Evolutionary conservation across 1,140 invertebrate species (phyloP).

Genomic region (Brachionus calyciflorus): DNA sequence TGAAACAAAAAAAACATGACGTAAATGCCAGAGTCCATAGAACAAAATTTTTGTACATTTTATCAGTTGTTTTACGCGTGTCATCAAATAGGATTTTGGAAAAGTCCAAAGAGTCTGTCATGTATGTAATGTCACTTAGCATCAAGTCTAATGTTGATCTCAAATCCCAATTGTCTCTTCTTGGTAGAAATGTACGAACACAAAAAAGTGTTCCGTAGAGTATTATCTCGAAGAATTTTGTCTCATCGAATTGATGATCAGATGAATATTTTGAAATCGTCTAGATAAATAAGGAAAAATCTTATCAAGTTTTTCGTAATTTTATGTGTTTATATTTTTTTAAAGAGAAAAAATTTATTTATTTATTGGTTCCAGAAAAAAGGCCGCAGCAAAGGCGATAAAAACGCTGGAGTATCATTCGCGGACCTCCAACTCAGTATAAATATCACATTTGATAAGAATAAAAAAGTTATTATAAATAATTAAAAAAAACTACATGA

Average conservation of each 20-base stretch:
- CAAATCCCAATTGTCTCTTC: conserved; percentile 27
- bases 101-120: conserved; percentile 28
- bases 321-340: neutral
- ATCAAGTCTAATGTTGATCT: conserved; percentile 17
- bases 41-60: conserved; percentile 2
- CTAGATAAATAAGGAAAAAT: neutral
- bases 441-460: no score
- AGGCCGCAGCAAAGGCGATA: no score
- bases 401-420: no score
- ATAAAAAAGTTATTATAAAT: no score
- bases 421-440: no score
- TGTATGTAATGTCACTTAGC: conserved; percentile 27
- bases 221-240: conserved; percentile 38
- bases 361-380: no score
- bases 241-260: conserved; percentile 29
- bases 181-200: conserved; percentile 8
- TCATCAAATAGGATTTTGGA: conserved; percentile 31
- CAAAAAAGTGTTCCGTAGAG: conserved; percentile 9
- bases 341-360: no score
- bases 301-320: neutral
- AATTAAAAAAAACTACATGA: no score
- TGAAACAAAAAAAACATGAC: conserved; percentile 25
- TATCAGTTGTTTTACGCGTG: conserved; percentile 9
- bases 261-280: conserved; percentile 36
- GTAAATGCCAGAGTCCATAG: conserved; percentile 22